Conservation (phyloP, 1,140 invertebrate genomes). For the Aricia agestis region DNA sequence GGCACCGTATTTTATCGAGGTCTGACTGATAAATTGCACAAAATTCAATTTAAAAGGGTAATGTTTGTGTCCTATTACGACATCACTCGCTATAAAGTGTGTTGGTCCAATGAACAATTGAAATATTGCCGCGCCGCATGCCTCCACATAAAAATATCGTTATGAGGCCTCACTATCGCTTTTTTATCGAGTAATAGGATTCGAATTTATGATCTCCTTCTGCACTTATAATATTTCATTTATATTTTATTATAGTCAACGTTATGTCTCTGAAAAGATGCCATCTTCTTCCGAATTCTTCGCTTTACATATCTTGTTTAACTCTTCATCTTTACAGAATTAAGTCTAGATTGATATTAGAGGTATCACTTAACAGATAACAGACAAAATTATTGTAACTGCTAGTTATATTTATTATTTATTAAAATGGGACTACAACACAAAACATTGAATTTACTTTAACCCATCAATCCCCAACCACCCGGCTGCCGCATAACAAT, state of each 20-base stretch:
- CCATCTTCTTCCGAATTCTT: too few relatives aligned
- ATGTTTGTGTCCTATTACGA: slow-evolving; percentile 69
- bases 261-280: too few relatives aligned
- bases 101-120: slow-evolving; percentile 60
- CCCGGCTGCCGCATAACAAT: too few relatives aligned
- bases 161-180: slow-evolving; percentile 13
- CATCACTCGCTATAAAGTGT: slow-evolving; percentile 65
- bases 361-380: too few relatives aligned
- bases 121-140: slow-evolving; percentile 55
- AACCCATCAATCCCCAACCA: too few relatives aligned
- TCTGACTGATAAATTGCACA: slow-evolving; percentile 63
- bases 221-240: background rate
- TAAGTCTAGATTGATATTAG: too few relatives aligned
- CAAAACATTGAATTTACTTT: too few relatives aligned
- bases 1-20: slow-evolving; percentile 58
- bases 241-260: background rate
- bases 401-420: too few relatives aligned
- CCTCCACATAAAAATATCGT: slow-evolving; percentile 51
- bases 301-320: too few relatives aligned
- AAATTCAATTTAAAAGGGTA: slow-evolving; percentile 74
- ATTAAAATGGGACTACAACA: too few relatives aligned
- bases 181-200: slow-evolving; percentile 10
- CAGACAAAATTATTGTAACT: too few relatives aligned
- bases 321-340: too few relatives aligned
- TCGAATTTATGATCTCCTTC: background rate